Evolutionary conservation across 2,888 invertebrate species (phyloP), one percentile per base, ranked within the genome.

Genomic region (Oscheius sp.): DNA sequence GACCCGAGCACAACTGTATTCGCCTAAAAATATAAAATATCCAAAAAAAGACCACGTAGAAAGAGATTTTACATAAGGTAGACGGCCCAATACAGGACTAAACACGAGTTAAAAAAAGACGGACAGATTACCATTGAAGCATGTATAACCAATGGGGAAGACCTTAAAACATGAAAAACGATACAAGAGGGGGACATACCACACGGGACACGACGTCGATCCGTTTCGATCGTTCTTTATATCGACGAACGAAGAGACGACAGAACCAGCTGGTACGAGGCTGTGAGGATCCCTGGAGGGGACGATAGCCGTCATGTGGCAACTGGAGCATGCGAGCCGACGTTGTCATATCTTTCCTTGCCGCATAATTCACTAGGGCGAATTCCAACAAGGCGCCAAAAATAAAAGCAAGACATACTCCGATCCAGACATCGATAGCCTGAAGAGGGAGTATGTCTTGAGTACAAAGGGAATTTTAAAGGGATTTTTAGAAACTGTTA

Each of bases 21-120:
- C 82, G 57, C 85, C 85, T 85, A 45, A 20, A 65, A 36, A 64
- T 2, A 41, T 44, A 24, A 65, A 50, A 17, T n/a, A n/a, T 57
- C 1, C 22, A 17, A 32, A 12, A 67, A 33, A 69, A 45, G 67
- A 54, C 45, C 49, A 47, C 33, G 41, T 5, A 33, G 54, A 33
- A 14, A 41, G 41, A n/a, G n/a, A n/a, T n/a, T 95, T 82, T 75
- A 84, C 82, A 83, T 72, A 59, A 83, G 75, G 70, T 83, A 85
- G 68, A 84, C 82, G 62, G 82, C 80, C 84, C 84, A 84, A 73
- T 84, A 84, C 69, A 84, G 75, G 70, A 85, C 84, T 84, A 76
- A 78, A 84, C 79, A 62, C 22, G 32, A 36, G n/a, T 2, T 20
- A 45, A 28, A 20, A 49, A 36, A 49, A 36, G 70, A 24, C 33